phyloP scores from a whole-genome alignment of 2,113 vertebrate genomes.

The Gallinago undulata region DNA sequence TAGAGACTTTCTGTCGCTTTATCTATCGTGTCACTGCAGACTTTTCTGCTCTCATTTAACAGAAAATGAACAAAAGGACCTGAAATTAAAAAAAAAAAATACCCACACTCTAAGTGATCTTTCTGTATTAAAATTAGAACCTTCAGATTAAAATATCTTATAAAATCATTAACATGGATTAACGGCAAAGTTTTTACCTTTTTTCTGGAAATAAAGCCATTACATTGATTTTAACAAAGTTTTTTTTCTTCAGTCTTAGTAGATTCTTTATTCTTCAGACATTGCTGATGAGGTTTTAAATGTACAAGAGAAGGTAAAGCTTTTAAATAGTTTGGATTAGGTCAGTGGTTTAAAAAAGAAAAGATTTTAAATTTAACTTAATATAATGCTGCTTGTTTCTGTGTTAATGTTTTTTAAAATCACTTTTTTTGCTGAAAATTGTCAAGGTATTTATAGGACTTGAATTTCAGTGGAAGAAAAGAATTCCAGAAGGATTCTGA shows the following conservation, averaged over 20 bases:
- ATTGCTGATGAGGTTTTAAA: not conserved
- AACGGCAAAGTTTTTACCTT: not conserved
- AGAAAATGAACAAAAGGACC: not conserved
- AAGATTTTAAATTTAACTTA: not conserved
- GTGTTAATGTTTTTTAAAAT: not conserved
- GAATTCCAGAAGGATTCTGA: not conserved
- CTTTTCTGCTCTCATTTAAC: not conserved
- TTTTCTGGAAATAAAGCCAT: not conserved
- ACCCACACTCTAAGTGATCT: not conserved
- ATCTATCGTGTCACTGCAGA: not conserved
- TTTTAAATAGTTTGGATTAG: not conserved
- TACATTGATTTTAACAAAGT: not conserved
- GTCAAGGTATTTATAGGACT: not conserved
- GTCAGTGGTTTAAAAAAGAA: not conserved
- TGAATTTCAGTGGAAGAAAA: not conserved
- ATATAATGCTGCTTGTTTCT: not conserved
- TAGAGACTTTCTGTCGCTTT: conserved; percentile 4
- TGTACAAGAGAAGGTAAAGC: not conserved
- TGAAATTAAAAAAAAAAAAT: not conserved
- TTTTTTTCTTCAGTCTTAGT: not conserved
- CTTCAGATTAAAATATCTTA: not conserved
- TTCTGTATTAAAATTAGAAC: not conserved
- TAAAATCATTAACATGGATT: not conserved
- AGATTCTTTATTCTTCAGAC: not conserved
- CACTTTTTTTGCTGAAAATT: not conserved